These are phyloP conservation scores for Antheraea mylitta DNA, from an alignment of 1,140 invertebrate species.

Conservation along the genomic window DNA sequence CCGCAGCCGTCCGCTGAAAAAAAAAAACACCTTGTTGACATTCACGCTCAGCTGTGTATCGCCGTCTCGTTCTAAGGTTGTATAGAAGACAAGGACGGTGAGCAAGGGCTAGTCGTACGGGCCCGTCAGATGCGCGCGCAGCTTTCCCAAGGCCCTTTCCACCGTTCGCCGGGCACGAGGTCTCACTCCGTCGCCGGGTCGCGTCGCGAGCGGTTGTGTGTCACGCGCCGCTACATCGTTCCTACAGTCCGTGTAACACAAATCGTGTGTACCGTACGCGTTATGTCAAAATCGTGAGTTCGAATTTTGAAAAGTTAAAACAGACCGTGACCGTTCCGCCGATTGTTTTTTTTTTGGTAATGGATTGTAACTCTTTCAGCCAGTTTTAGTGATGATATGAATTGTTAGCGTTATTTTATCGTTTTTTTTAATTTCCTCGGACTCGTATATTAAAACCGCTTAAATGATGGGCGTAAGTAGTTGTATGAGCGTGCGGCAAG, in stretches of 20 bases:
- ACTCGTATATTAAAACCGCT: conserved; percentile 29
- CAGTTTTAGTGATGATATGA: not conserved
- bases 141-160: conserved; percentile 25
- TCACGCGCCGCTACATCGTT: conserved; percentile 23
- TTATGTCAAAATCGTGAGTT: conserved; percentile 37
- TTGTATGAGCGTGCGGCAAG: conserved; percentile 68
- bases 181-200: conserved; percentile 57
- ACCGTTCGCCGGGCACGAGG: conserved; percentile 10
- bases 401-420: not conserved
- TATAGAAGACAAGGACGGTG: not conserved
- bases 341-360: not conserved
- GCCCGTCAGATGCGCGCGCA: conserved; percentile 22
- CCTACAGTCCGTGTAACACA: not conserved
- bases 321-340: not conserved
- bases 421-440: not conserved
- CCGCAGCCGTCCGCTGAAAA: conserved; percentile 18
- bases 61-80: conserved; percentile 8
- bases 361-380: not conserved
- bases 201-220: conserved; percentile 59
- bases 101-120: conserved; percentile 1
- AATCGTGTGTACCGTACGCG: conserved; percentile 10
- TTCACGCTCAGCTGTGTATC: conserved; percentile 12
- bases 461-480: conserved; percentile 71
- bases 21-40: conserved; percentile 22
- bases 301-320: conserved; percentile 20